Conservation (phyloP, 2,888 invertebrate species). For the Tipula lateralis region DNA sequence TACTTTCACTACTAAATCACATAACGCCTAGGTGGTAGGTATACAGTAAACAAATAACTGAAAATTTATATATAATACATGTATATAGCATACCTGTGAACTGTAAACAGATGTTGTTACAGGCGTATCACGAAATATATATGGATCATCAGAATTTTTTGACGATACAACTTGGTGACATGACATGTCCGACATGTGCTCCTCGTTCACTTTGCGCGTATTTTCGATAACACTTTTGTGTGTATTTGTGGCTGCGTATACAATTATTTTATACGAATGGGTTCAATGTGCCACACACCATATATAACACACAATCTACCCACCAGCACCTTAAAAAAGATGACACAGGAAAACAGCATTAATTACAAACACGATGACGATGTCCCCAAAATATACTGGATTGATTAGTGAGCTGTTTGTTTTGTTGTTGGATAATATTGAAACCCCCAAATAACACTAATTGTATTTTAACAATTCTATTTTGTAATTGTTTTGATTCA, state of each 20-base stretch:
- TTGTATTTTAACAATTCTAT: background rate
- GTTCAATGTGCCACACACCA: constrained; percentile 21
- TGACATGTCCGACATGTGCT: constrained; percentile 46
- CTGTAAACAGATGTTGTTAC: constrained; percentile 46
- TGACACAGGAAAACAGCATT: background rate
- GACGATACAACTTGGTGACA: constrained; percentile 45
- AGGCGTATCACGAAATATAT: constrained; percentile 50
- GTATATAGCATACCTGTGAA: constrained; percentile 43
- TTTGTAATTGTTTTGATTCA: background rate
- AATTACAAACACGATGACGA: background rate
- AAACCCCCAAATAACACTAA: background rate
- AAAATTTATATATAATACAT: background rate
- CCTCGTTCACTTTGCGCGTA: background rate
- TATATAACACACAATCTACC: background rate
- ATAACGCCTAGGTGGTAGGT: background rate
- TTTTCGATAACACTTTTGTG: background rate
- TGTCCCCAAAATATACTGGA: background rate
- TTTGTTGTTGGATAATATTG: background rate
- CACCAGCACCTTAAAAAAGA: constrained; percentile 14
- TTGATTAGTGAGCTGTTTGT: background rate
- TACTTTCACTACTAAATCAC: background rate
- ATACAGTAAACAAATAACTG: background rate
- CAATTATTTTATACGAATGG: constrained; percentile 8
- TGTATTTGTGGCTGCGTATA: background rate
- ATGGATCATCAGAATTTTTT: constrained; percentile 46